Base-by-base conservation (phyloP, 1,140 invertebrate species). In the Eulimnadia texana region DNA sequence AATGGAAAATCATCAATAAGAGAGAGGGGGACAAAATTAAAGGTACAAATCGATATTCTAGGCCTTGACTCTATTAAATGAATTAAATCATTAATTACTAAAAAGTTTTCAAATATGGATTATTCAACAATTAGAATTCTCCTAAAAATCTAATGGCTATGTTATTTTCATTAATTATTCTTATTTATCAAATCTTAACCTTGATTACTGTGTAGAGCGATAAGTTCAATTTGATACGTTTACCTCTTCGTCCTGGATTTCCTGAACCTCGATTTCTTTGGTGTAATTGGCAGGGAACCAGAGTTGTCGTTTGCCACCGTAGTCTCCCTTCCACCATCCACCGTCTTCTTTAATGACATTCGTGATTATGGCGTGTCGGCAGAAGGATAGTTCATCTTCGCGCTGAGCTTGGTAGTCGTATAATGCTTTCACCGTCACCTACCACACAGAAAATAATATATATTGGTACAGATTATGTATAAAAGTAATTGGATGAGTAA, bases 261-360 rank as follows among this genome's bases (percentile, higher is more conserved):
- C 74, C 29, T 33, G 55, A n/a, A 27, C 29, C 67, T 90, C 86
- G 47, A 95, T 84, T 76, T 91, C 89, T 71, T 90, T 84, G 0
- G 97, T 93, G 69, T 92, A 93, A 76, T 92, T 94, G 2, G 88
- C 85, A 0, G 93, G 94, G 72, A 98, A 93, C 85, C 88, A 95
- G 52, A 87, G 84, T 67, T 94, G 88, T 42, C 84, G 85, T 73
- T 89, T 88, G 3, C 88, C 90, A 20, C 90, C 90, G 72, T 93
- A 94, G 75, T 98, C 93, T 0, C 94, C 93, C 62, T 83, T 78
- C 93, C 93, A 97, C 93, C 93, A 97, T 63, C 84, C 84, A 13
- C 83, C 83, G 58, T 83, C 81, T 56, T 84, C 82, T 69, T 89
- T 90, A 66, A 84, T 84, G 20, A 98, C 93, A 77, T 97, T 97